Evolutionary conservation across 1,140 invertebrate species (phyloP).

Genomic region (Pectinophora gossypiella): DNA sequence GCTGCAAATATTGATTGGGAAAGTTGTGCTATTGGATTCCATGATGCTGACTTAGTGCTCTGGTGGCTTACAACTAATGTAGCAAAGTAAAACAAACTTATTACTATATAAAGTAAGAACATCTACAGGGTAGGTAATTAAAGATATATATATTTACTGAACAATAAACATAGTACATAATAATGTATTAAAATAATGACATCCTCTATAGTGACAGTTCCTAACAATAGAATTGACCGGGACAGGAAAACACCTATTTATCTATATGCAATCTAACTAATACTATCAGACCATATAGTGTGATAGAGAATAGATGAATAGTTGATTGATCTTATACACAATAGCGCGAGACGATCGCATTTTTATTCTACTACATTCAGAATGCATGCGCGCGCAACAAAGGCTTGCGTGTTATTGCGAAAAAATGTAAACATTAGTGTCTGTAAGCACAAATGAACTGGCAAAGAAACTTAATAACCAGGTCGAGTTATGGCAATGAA

Average conservation of each 20-base stretch:
- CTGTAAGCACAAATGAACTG: not conserved
- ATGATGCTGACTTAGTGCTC: slow-evolving; percentile 34
- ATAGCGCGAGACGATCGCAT: not conserved
- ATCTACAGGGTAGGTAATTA: not conserved
- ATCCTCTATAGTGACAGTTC: no score
- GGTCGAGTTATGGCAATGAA: not conserved
- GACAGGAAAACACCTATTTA: no score
- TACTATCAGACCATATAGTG: not conserved
- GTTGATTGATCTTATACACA: not conserved
- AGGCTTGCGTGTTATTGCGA: not conserved
- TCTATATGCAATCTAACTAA: not conserved
- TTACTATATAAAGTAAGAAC: not conserved
- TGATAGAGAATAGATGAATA: not conserved
- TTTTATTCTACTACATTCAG: not conserved
- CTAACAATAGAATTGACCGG: no score
- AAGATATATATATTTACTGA: not conserved
- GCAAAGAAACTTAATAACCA: not conserved
- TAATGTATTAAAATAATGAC: no score
- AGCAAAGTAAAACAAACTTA: not conserved
- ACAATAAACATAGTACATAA: no score
- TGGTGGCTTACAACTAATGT: slow-evolving; percentile 29
- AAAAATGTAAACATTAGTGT: not conserved
- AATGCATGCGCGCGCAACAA: not conserved
- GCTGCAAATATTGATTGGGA: slow-evolving; percentile 42
- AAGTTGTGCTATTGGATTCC: slow-evolving; percentile 53